Evolutionary conservation across 2,113 vertebrate genomes (phyloP), one percentile per base, ranked within the genome.

Genomic region (Donacobius atricapilla): DNA sequence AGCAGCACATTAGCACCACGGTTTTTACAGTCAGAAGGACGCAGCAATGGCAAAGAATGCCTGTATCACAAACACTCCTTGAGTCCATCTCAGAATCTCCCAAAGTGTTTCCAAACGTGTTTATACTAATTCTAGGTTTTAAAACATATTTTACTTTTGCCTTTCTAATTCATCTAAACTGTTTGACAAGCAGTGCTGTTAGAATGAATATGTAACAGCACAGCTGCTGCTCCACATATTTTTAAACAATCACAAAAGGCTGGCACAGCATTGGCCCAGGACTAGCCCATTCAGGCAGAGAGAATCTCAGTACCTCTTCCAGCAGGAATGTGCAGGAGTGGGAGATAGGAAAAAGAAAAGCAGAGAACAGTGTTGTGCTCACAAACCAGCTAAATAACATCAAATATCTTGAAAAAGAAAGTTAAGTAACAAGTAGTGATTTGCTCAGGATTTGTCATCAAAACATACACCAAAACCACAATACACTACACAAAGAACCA

Each of bases 151-250:
- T 75, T 79, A 28, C 21, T 64, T 82, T 78, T 71, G 27, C 50
- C 24, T n/a, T 54, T 76, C 56, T 35, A 71, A 69, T 90, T 84
- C 0, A 7, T 71, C 40, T 82, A 14, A 87, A 76, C 7, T 76
- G 66, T 89, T 96, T 91, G 89, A 92, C 83, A 87, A 82, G 65
- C 23, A 92, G 35, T 37, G 70, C 48, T 69, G n/a, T 53, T 68
- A 72, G 4, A 87, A 66, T 22, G 27, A 81, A 58, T 1, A 0
- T 10, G 6, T 15, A 73, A 86, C 19, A 73, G 47, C 47, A 66
- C 69, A 94, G 60, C 73, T 94, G 77, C 56, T 87, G n/a, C 48
- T 65, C 61, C 23, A 7, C 16, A 42, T 3, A 6, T 57, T 93
- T 83, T 72, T 69, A 50, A 88, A 65, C 8, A 64, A 7, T 40